A percentile compares a stretch with the other conserved stretches of the same genome.
phyloP scores from a whole-genome alignment of 2,888 invertebrate species.

The Ormia ochracea region DNA sequence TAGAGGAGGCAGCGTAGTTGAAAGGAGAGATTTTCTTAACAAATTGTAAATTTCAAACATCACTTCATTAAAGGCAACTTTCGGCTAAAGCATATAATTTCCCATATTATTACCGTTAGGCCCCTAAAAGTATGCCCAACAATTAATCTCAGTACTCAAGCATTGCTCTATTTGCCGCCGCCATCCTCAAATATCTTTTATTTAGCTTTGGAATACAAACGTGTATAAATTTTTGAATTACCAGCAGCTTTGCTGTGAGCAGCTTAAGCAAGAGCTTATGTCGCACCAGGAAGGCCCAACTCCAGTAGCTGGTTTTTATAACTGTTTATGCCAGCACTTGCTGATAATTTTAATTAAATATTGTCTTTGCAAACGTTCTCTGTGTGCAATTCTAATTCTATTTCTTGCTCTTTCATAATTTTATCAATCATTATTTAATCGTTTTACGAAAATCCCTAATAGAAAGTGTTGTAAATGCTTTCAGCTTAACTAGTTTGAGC shows the following conservation, averaged over 20 bases:
- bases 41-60: not conserved
- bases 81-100: not conserved
- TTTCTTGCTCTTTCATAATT: constrained; percentile 34
- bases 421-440: constrained; percentile 52
- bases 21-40: not conserved
- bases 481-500: constrained; percentile 21
- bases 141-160: not conserved
- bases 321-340: constrained; percentile 11
- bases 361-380: not conserved
- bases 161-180: not conserved
- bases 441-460: constrained; percentile 52
- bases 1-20: not conserved
- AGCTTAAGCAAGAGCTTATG: constrained; percentile 28
- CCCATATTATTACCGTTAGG: not conserved
- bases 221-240: not conserved
- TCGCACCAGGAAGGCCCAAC: not conserved
- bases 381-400: constrained; percentile 21
- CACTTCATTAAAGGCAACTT: not conserved
- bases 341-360: constrained; percentile 44
- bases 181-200: not conserved
- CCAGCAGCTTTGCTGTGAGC: constrained; percentile 32
- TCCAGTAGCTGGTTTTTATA: constrained; percentile 31
- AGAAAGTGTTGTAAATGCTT: constrained; percentile 56
- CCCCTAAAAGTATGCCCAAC: not conserved
- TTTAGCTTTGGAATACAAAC: not conserved